Evolutionary conservation across 2,113 vertebrate genomes (phyloP).

Genomic region (Stictonetta naevosa): DNA sequence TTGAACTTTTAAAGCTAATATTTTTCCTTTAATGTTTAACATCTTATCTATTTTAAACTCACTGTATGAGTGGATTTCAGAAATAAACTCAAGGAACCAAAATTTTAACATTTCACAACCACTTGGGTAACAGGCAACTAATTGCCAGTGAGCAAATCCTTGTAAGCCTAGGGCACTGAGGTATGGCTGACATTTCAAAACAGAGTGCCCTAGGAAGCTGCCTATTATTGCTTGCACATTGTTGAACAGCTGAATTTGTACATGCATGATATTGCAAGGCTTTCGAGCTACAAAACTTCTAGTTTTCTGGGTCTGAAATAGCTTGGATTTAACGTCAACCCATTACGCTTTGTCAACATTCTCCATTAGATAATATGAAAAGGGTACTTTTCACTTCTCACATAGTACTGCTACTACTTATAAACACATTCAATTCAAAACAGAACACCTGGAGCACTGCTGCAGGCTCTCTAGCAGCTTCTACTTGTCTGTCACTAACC

Average conservation of each 20-base stretch:
- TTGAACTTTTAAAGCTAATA: background rate
- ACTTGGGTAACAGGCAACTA: background rate
- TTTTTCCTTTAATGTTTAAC: background rate
- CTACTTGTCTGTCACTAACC: fast-evolving
- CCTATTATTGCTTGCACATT: fast-evolving
- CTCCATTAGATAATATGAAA: fast-evolving
- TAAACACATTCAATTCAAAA: too few relatives aligned
- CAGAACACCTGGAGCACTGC: too few relatives aligned
- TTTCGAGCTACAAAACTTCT: background rate
- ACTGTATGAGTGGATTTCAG: background rate
- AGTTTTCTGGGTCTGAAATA: too few relatives aligned
- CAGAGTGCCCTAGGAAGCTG: fast-evolving
- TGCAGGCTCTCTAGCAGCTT: background rate
- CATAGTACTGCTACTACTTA: background rate
- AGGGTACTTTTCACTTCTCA: background rate
- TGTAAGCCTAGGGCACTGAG: background rate
- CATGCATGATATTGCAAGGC: fast-evolving
- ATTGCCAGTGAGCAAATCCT: background rate
- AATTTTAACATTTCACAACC: background rate
- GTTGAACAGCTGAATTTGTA: background rate
- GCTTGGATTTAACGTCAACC: too few relatives aligned
- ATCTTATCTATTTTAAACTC: background rate
- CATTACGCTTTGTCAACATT: fast-evolving
- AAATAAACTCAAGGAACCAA: background rate
- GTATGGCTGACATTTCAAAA: fast-evolving